Conservation (phyloP, 2,888 invertebrate genomes). For the Ariolimax columbianus region DNA sequence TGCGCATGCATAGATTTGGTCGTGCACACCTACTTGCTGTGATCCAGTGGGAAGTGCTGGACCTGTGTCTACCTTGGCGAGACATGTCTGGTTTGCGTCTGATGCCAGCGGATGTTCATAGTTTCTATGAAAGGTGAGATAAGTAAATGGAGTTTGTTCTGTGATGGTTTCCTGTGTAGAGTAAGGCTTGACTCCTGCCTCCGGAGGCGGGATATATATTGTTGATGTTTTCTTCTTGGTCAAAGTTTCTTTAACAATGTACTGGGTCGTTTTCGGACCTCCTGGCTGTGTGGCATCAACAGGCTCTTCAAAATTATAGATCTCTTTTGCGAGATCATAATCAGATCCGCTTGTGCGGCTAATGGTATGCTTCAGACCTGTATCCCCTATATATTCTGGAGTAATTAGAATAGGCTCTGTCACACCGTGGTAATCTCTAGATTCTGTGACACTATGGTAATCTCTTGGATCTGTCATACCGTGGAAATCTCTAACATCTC, state of each 20-base stretch:
- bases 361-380: neutral
- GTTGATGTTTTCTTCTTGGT: neutral
- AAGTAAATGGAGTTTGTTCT: neutral
- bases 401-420: neutral
- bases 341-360: neutral
- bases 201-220: neutral
- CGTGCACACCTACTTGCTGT: conserved; percentile 39
- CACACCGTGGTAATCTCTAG: neutral
- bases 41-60: neutral
- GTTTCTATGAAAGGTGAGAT: neutral
- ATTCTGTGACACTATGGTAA: too few relatives aligned
- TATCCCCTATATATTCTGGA: neutral
- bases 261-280: neutral
- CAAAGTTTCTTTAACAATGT: conserved; percentile 14
- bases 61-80: neutral
- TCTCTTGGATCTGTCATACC: too few relatives aligned
- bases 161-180: neutral
- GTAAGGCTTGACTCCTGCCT: neutral
- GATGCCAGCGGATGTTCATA: neutral
- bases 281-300: neutral
- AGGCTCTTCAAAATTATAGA: neutral
- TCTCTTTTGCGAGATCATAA: conserved; percentile 23
- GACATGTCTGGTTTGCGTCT: neutral
- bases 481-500: neutral
- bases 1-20: neutral